Base-by-base conservation (phyloP, 2,888 invertebrate genomes). In the Xylota sylvarum region DNA sequence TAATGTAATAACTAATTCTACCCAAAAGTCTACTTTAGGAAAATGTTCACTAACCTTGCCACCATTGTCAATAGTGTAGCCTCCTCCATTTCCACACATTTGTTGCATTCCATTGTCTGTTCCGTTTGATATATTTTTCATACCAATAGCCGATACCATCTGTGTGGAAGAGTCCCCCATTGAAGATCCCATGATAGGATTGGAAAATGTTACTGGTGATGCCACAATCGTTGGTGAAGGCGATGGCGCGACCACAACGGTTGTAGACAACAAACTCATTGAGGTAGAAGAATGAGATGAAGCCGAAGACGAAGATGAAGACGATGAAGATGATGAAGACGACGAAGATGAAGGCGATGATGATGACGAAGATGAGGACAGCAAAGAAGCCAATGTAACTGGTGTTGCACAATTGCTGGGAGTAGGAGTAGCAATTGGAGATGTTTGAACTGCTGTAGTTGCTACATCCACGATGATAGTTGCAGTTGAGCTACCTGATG, bases 371-470 rank as follows among this genome's bases (percentile, higher is more conserved):
- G 81, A 74, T 6, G 80, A 85, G 12, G 79, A 74, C 12, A 70
- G 72, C 30, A 77, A 23, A 10, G 86, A 60, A 7, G 86, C 67
- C 19, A 86, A n/a, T 23, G 77, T 78, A 6, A 78, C 73, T 43
- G 86, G 86, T n/a, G 77, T 81, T 73, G 55, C 52, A 23, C 77
- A 86, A 46, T 62, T 72, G 17, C 67, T 77, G 17, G 67, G 43
- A 9, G 48, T 81, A 1, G 86, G 73, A 10, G 67, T 81, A 4
- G 72, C 40, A 32, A 46, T 81, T 3, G 85, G 81, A 7, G 86
- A 86, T 10, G 86, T 86, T 77, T 86, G 86, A 7, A 86, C 86
- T 43, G 77, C 81, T 4, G 82, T 82, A 58, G 86, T 58, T 19
- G 82, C 72, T 52, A 73, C 77, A 50, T 86, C 86, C 9, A 86